Base-by-base conservation (phyloP, 2,113 vertebrate genomes). In the Tyto alba region DNA sequence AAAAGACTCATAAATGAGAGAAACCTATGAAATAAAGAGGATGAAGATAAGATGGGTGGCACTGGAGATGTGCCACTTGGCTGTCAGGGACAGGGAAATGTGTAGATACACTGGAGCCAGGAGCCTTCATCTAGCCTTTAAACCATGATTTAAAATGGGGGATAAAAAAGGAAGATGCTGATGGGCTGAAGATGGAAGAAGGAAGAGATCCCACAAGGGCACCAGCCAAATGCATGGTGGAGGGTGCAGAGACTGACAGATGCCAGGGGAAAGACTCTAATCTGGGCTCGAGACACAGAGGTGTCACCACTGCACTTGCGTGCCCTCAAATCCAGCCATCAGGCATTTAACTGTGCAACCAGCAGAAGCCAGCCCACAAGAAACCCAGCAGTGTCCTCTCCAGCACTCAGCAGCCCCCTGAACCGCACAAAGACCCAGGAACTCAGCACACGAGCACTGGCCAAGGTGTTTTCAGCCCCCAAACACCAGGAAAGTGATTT, bases 361-460 rank as follows among this genome's bases (percentile, higher is more conserved):
- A 76, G 78, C 55, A 88, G 78, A 43, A 72, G 20, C 20, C 43
- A 62, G 47, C 62, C 26, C 48, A 56, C 0, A 5, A 15, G 47
- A 60, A 13, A 45, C 20, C 30, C 64, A 63, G 4, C 34, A 88
- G 32, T 7, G 25, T n/a, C 71, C n/a, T 25, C 43, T 32, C 30
- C 2, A 8, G 34, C 30, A 63, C 32, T 59, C 47, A 60, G 47
- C 56, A 63, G 40, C 25, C 8, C 26, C 36, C 16, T 0, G 0
- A 17, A 27, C 10, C 1, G 1, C 43, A 87, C 4, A 25, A 36
- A 89, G 14, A 18, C 60, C 9, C 59, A 80, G 45, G 26, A 88
- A 55, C 8, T 20, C 7, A 1, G 45, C 2, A 3, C 12, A 25
- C 48, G 26, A 80, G 19, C 22, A 22, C 0, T 43, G 67, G 15